Evolutionary conservation across 64 coral and sea anemone species (phyloP), one percentile per base, ranked within the genome.

Genomic region (Orbicella faveolata): DNA sequence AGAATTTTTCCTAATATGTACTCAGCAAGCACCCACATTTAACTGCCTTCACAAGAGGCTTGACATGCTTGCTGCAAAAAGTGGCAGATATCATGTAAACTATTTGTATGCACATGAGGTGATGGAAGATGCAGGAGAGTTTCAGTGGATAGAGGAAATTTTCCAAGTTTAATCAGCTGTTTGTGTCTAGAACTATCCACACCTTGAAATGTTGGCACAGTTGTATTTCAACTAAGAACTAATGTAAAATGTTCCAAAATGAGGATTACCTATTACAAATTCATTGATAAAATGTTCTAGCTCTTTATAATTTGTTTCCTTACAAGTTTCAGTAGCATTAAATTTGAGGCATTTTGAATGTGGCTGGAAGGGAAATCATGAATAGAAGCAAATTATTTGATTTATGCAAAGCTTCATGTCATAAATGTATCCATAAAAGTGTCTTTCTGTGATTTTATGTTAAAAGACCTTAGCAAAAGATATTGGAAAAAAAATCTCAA

Each of bases 151-250:
- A 17, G n/a, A 63, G 30, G 26, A 61, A 63, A 63, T 18, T 34
- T 16, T 64, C 9, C 57, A 67, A 37, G 19, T 67, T 66, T 85
- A 85, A 4, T 85, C 82, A 85, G 82, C 82, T 73, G 44, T 72
- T 73, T 81, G 51, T n/a, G 36, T 68, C 21, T 73, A 37, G 16
- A 37, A 64, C 12, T 73, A 19, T 73, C 65, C 82, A 85, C 65
- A 73, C 64, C 39, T 67, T 85, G 15, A 83, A 70, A 11, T 1
- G 25, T n/a, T 70, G 67, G 6, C 67, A 70, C 10, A 59, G 15
- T 16, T 14, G 15, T 59, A 59, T 48, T 85, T 36, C 17, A 69
- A 36, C 82, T 15, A n/a, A 21, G 67, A 70, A 70, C 30, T 10
- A n/a, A 30, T 70, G 67, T 18, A 26, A 70, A 70, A 70, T 70